A percentile compares a stretch with the other conserved stretches of the same genome.
These are phyloP conservation scores for Drepanosiphum platanoidis DNA, from an alignment of 2,888 invertebrate genomes.

Conservation along the genomic window DNA sequence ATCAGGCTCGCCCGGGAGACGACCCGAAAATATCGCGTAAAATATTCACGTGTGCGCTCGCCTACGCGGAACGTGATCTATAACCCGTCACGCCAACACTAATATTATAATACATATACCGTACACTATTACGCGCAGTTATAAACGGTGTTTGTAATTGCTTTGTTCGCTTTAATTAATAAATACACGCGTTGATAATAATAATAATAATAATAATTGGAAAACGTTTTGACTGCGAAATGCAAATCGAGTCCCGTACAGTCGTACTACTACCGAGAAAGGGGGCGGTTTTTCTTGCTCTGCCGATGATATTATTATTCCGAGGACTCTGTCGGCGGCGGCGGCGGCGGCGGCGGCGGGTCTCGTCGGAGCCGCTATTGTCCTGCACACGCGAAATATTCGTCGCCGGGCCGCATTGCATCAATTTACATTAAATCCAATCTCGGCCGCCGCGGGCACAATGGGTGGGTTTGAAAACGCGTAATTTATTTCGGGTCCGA, in stretches of 20 bases:
- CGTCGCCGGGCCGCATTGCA: conserved; percentile 22
- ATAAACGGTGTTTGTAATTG: conserved; percentile 20
- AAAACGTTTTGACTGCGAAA: conserved; percentile 30
- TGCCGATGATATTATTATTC: conserved; percentile 31
- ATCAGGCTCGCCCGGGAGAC: too few relatives aligned
- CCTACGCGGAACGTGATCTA: too few relatives aligned
- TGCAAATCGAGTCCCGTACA: conserved; percentile 13
- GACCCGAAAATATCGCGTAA: too few relatives aligned
- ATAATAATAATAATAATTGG: conserved; percentile 28
- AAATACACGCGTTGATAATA: background rate
- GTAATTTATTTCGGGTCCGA: conserved; percentile 41
- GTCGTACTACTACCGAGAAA: background rate
- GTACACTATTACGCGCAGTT: too few relatives aligned
- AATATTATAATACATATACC: too few relatives aligned
- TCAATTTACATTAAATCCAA: conserved; percentile 52
- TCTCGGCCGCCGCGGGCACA: background rate
- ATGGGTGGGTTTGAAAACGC: conserved; percentile 37
- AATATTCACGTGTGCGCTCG: too few relatives aligned
- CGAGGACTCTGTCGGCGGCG: background rate
- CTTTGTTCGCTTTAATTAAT: conserved; percentile 24
- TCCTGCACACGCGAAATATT: background rate
- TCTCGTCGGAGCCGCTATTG: conserved; percentile 18
- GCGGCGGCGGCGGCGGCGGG: too few relatives aligned
- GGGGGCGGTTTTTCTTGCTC: conserved; percentile 45
- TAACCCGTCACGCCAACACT: too few relatives aligned